Evolutionary conservation across 2,888 invertebrate genomes (phyloP), one percentile per base, ranked within the genome.

Genomic region (Caenorhabditis sp.): DNA sequence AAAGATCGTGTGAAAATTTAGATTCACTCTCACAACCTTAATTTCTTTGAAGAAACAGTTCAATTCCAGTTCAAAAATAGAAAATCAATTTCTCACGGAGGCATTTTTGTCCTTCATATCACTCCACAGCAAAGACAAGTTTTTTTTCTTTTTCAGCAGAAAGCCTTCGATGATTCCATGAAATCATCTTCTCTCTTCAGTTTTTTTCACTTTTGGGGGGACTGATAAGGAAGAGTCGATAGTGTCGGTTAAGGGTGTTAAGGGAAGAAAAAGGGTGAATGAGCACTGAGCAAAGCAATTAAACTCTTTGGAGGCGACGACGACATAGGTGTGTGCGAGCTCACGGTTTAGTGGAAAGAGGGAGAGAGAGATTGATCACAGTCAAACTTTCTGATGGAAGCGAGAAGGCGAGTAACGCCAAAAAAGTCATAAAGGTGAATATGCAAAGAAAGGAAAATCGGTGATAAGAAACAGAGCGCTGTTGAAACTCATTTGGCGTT

Each of bases 401-500:
- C 79, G 79, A 49, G 54, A 68, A 58, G 31, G 72, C 61, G 26
- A 22, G 68, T 56, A 64, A 63, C 70, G 56, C 69, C 56, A 47
- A 82, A 82, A 82, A 73, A 82, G 75, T 74, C 77, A 82, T 82
- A 82, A 82, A 82, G 82, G 79, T 76, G 76, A 75, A 80, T 79
- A 70, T 75, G 79, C 69, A 66, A 63, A 68, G 68, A 64, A 63
- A 47, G 47, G 64, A 74, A 75, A 79, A 64, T 54, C 69, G 64
- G 83, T 75, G 74, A 80, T 79, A 75, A 83, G 77, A 75, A 63
- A 64, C 73, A 61, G 69, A 79, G 79, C 74, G 83, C 79, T 72
- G 49, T 79, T 59, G 83, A 83, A 80, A 75, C 64, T 79, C 83
- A 83, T 79, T 80, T 74, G 70, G 19, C 77, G 56, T 70, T 79